These are phyloP conservation scores for Metridium senile DNA, from an alignment of 92 coral and sea anemone genomes.

Conservation along the genomic window DNA sequence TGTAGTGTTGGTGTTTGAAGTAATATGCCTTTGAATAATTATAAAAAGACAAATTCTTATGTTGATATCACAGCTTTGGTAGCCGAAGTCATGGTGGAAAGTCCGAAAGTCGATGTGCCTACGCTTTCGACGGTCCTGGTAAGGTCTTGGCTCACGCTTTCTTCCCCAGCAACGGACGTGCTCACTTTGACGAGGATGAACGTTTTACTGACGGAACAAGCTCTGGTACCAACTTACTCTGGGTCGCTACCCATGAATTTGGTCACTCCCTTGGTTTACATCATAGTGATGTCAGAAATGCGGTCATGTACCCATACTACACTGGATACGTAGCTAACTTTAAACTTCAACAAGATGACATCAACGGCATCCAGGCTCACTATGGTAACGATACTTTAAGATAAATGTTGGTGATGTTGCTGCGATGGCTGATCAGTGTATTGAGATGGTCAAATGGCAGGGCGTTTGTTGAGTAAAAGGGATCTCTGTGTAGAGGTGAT, in stretches of 20 bases:
- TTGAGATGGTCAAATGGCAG: not conserved
- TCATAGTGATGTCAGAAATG: constrained; percentile 73
- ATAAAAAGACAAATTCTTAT: too few species aligned
- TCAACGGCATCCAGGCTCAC: constrained; percentile 66
- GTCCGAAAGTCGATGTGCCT: constrained; percentile 48
- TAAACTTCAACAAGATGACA: constrained; percentile 67
- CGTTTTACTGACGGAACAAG: constrained; percentile 62
- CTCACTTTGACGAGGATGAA: constrained; percentile 90
- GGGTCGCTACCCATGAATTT: constrained; percentile 93
- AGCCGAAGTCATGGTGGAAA: constrained; percentile 53
- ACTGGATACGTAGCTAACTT: constrained; percentile 75
- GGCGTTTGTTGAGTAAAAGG: too few species aligned
- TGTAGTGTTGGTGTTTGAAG: too few species aligned
- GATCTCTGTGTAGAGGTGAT: too few species aligned
- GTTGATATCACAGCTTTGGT: constrained; percentile 55
- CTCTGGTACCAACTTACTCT: constrained; percentile 69
- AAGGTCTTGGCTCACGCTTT: constrained; percentile 82
- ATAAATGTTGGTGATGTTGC: not conserved
- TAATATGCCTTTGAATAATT: too few species aligned
- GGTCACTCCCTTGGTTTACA: constrained; percentile 81
- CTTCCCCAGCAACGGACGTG: constrained; percentile 81
- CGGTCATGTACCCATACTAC: constrained; percentile 87
- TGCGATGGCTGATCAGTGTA: not conserved
- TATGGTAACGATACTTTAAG: constrained; percentile 50
- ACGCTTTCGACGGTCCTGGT: constrained; percentile 77